phyloP scores from a whole-genome alignment of 92 coral and sea anemone genomes.

The Phenganax marumi region DNA sequence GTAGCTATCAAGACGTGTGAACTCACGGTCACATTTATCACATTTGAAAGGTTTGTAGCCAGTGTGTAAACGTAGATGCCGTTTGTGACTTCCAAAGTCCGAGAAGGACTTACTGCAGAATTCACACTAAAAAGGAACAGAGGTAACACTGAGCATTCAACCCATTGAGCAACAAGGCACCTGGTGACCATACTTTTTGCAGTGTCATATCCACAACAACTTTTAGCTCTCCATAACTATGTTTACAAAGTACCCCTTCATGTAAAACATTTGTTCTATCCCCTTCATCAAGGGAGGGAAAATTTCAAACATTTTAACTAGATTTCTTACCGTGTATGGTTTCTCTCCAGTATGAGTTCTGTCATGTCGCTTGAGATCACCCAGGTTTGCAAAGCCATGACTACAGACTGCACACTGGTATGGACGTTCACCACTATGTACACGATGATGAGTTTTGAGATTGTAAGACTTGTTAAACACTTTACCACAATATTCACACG shows the following conservation, averaged over 20 bases:
- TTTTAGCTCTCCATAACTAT: neutral
- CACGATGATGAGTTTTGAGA: constrained; percentile 94
- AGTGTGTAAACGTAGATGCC: constrained; percentile 95
- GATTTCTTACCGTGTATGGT: constrained; percentile 75
- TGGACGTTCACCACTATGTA: constrained; percentile 96
- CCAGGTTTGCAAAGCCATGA: constrained; percentile 96
- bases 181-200: too few relatives aligned
- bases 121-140: constrained; percentile 65
- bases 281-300: neutral
- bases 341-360: constrained; percentile 98
- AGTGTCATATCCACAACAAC: too few relatives aligned
- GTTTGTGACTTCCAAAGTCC: constrained; percentile 95
- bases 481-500: constrained; percentile 92
- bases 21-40: constrained; percentile 84
- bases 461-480: constrained; percentile 94
- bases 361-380: constrained; percentile 91
- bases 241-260: neutral
- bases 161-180: neutral
- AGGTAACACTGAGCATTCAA: too few relatives aligned
- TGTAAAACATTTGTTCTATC: neutral
- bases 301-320: neutral
- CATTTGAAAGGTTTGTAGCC: constrained; percentile 91
- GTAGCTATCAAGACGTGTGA: constrained; percentile 93
- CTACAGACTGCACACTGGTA: constrained; percentile 90
- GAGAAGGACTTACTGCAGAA: constrained; percentile 87